Percentiles rank a stretch among this genome's conserved stretches.
Evolutionary conservation across 2,113 vertebrate genomes (phyloP).

Genomic region (Gymnobelideus leadbeateri): DNA sequence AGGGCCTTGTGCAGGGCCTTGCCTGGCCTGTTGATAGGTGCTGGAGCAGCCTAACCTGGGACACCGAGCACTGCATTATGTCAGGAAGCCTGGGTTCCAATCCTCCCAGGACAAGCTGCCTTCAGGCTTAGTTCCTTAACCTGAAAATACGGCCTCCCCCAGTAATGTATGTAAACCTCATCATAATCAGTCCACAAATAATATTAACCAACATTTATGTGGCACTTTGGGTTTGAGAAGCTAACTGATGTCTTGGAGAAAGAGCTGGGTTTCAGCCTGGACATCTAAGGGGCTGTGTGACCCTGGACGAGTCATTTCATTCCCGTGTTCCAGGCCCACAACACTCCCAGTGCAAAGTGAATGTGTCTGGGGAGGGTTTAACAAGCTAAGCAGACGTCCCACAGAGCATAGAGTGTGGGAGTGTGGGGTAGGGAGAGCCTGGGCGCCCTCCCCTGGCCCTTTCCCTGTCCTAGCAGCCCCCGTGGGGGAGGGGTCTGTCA

Average conservation of each 20-base stretch:
- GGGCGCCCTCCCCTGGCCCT: too few species aligned
- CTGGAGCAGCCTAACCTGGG: background rate
- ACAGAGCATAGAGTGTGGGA: too few species aligned
- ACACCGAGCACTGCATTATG: background rate
- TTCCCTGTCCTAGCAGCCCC: too few species aligned
- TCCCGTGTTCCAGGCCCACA: background rate
- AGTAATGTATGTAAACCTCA: background rate
- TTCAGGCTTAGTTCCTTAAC: background rate
- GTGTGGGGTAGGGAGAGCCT: too few species aligned
- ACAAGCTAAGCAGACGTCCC: too few species aligned
- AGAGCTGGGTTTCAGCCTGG: background rate
- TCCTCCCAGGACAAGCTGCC: background rate
- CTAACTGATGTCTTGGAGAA: background rate
- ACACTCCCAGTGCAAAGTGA: background rate
- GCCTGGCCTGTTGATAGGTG: background rate
- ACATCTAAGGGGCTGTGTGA: background rate
- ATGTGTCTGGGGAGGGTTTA: background rate
- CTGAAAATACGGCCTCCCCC: background rate
- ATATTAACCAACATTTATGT: background rate
- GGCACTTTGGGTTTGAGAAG: background rate
- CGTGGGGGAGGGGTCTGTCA: too few species aligned
- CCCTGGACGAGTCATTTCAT: background rate
- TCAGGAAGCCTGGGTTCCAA: background rate
- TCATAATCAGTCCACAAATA: background rate
- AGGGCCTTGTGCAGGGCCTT: background rate